Percentiles rank a stretch among this genome's conserved stretches.
Evolutionary conservation across 2,888 invertebrate genomes (phyloP).

Genomic region (Gastrophysa polygoni): DNA sequence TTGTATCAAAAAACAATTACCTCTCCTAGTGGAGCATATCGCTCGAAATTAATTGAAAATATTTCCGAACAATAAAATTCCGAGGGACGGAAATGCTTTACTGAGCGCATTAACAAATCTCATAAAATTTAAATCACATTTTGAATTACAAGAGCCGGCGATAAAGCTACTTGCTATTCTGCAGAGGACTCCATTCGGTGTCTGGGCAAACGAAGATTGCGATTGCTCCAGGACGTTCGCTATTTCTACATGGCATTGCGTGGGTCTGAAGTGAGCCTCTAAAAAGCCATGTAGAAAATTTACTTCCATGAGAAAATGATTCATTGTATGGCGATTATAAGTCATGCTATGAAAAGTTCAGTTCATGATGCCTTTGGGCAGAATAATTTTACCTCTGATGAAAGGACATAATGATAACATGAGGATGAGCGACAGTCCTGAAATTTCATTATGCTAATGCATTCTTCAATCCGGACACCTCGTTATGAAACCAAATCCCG

Average conservation of each 20-base stretch:
- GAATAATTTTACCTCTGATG: no score
- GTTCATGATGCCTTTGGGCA: no score
- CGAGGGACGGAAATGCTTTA: neutral
- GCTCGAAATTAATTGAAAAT: neutral
- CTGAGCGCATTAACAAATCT: neutral
- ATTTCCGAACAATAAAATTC: neutral
- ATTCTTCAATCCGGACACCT: neutral
- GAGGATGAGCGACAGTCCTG: neutral
- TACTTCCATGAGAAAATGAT: no score
- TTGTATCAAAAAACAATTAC: neutral
- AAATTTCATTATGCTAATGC: neutral
- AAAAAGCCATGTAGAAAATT: no score
- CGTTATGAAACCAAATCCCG: neutral
- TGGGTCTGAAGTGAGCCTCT: no score
- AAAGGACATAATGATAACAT: neutral
- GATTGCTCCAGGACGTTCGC: neutral
- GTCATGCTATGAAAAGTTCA: no score
- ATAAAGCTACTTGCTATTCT: neutral
- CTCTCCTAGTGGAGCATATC: neutral
- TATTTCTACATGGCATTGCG: neutral
- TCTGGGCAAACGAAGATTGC: no score
- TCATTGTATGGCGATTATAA: no score
- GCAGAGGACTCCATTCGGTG: neutral
- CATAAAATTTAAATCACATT: constrained; percentile 5
- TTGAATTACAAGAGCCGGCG: neutral